Evolutionary conservation across 2,888 invertebrate genomes (phyloP), one percentile per base, ranked within the genome.

Genomic region (Pristionchus mayeri): DNA sequence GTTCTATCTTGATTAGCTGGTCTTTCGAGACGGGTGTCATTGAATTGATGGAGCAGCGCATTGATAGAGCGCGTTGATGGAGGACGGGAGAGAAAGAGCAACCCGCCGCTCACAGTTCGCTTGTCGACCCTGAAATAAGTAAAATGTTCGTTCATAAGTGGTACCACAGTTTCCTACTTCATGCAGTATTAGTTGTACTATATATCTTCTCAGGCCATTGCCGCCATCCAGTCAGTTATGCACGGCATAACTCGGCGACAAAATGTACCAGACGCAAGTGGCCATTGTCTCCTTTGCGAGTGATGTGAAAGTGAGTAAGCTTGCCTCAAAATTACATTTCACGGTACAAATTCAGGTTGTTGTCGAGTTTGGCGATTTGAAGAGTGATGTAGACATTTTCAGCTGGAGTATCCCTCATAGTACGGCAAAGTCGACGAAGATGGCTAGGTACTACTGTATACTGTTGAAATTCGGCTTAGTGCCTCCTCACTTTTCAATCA

Each of bases 241-340:
- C 37, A 3, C 21, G 67, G 34, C 3, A 37, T 67, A 21, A 2
- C 48, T 75, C 27, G 75, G 75, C 3, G 34, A 30, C 16, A 6
- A 48, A 21, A 75, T 75, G 75, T 75, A 18, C 37, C 75, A 75
- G 48, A 34, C 75, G 16, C 75, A 75, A 44, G 44, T 75, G 3
- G 75, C n/a, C 9, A 24, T 48, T 9, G 44, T 75, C 27, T 44
- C 75, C 7, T 75, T 75, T 21, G 44, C 75, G 6, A 18, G 27
- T 2, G 24, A 30, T 44, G 75, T 75, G 2, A 48, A 40, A 18
- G 75, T 75, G 27, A 48, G 16, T n/a, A n/a, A n/a, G n/a, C n/a
- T n/a, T n/a, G n/a, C n/a, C n/a, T n/a, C n/a, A n/a, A n/a, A n/a
- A n/a, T n/a, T 18, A 54, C 21, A 54, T 16, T 30, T 63, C 16